Evolutionary conservation across 2,113 vertebrate genomes (phyloP).

Genomic region (Aldabrachelys gigantea): DNA sequence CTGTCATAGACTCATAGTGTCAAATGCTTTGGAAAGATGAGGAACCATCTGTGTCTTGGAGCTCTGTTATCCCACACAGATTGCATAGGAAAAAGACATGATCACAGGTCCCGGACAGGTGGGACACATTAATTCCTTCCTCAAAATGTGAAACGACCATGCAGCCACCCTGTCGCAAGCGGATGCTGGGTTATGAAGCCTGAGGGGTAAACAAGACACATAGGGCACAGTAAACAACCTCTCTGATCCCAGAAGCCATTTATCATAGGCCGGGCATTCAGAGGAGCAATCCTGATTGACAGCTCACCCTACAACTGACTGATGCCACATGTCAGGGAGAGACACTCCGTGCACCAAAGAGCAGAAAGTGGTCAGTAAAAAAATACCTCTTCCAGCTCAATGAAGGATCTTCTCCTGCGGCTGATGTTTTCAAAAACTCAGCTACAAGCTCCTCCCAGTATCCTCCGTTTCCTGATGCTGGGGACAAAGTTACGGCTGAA

Average conservation of each 20-base stretch:
- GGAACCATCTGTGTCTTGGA: neutral
- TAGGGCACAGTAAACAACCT: neutral
- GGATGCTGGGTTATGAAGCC: neutral
- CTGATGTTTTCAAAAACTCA: neutral
- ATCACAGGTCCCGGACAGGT: rapidly evolving
- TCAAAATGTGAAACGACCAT: neutral
- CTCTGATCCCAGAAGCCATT: neutral
- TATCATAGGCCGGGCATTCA: neutral
- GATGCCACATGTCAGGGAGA: neutral
- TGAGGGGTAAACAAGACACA: rapidly evolving
- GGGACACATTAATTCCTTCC: neutral
- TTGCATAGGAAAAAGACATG: neutral
- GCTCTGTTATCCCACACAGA: rapidly evolving
- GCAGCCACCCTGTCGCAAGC: neutral
- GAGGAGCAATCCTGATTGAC: neutral
- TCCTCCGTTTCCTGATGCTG: neutral
- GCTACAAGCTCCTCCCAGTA: neutral
- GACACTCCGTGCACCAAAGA: neutral
- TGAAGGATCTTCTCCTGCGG: neutral
- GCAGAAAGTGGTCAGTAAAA: neutral
- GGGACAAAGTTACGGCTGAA: neutral
- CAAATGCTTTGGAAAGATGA: neutral
- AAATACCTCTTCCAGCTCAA: neutral
- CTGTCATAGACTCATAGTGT: neutral
- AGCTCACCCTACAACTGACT: neutral